Conservation (phyloP, 2,797 vertebrate genomes). For the Myotis findleyi region DNA sequence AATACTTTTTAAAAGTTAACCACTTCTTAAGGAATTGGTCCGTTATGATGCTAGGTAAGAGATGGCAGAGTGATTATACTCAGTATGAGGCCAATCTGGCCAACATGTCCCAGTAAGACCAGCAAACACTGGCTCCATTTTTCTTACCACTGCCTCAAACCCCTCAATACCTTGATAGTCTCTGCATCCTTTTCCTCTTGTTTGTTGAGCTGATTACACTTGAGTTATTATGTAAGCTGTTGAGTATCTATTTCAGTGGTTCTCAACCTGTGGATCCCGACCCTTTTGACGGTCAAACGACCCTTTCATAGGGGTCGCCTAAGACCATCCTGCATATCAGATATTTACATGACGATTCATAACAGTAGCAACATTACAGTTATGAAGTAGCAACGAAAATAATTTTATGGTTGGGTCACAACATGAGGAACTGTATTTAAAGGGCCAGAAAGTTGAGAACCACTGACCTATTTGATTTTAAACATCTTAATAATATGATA, state of each 20-base stretch:
- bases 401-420: too few relatives aligned
- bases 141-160: not conserved
- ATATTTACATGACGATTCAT: too few relatives aligned
- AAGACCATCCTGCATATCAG: too few relatives aligned
- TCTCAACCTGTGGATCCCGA: too few relatives aligned
- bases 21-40: not conserved
- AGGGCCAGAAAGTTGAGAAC: too few relatives aligned
- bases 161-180: not conserved
- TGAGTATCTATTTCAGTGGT: not conserved
- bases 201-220: not conserved
- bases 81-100: rapidly evolving
- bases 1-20: not conserved
- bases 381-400: too few relatives aligned
- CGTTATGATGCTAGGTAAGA: not conserved
- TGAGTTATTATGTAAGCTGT: not conserved
- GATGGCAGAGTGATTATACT: not conserved
- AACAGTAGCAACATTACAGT: too few relatives aligned
- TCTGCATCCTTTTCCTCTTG: not conserved
- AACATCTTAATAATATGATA: not conserved
- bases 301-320: too few relatives aligned
- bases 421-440: too few relatives aligned
- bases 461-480: not conserved
- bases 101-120: not conserved
- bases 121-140: not conserved
- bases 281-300: too few relatives aligned